These are phyloP conservation scores for Dysmachus trigonus DNA, from an alignment of 2,888 invertebrate species.

Conservation along the genomic window DNA sequence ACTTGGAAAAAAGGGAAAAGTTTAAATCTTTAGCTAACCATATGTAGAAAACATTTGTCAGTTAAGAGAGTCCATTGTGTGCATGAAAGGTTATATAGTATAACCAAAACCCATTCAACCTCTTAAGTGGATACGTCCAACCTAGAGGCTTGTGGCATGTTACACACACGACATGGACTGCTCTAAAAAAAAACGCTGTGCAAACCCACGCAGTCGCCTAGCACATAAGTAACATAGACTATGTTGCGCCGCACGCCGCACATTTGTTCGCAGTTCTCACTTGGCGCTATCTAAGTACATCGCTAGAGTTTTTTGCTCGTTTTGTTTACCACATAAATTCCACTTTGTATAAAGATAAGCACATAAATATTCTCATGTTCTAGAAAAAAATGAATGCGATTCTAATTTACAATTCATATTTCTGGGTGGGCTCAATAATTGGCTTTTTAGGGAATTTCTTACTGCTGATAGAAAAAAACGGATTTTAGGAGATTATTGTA, in stretches of 20 bases:
- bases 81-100: not conserved
- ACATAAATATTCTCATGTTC: not conserved
- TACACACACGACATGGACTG: not conserved
- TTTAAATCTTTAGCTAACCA: too few species aligned
- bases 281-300: not conserved
- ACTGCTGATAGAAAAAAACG: too few species aligned
- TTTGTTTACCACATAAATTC: not conserved
- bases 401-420: not conserved
- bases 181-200: not conserved
- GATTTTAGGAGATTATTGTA: too few species aligned
- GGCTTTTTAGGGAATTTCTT: too few species aligned
- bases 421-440: too few species aligned
- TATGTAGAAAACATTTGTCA: too few species aligned
- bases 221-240: not conserved
- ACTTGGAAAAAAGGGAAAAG: too few species aligned
- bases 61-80: too few species aligned
- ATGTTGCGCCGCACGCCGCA: not conserved
- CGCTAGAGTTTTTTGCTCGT: not conserved
- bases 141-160: too few species aligned
- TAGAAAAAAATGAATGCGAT: not conserved
- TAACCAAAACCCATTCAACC: not conserved
- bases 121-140: not conserved
- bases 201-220: not conserved
- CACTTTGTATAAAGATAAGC: not conserved
- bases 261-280: not conserved